Conservation (phyloP, 2,888 invertebrate species). For the Agriopis aurantiaria region DNA sequence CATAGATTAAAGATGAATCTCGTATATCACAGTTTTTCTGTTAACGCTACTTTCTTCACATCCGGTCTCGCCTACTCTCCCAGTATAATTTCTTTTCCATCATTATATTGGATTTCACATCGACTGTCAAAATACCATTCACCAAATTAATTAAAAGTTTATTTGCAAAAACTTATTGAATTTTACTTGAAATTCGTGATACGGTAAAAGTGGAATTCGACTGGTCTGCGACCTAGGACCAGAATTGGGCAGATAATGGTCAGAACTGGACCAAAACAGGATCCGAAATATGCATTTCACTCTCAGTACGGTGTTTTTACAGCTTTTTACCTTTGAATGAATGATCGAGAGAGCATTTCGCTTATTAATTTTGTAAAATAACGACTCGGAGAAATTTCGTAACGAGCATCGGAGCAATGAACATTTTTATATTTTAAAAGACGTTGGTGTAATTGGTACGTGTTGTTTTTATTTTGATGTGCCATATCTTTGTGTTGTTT, state of each 20-base stretch:
- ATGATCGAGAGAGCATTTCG: constrained; percentile 24
- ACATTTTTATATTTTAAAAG: constrained; percentile 19
- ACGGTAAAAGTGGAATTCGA: constrained; percentile 55
- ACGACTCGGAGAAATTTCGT: constrained; percentile 41
- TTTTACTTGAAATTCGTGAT: constrained; percentile 22
- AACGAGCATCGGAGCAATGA: constrained; percentile 39
- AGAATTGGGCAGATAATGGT: constrained; percentile 52
- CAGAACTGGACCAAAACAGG: constrained; percentile 44
- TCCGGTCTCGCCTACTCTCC: constrained; percentile 11
- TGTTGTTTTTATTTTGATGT: constrained; percentile 26
- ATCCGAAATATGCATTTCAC: constrained; percentile 57
- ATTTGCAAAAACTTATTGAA: constrained; percentile 25
- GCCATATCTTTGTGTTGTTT: constrained; percentile 18
- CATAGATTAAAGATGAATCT: not conserved
- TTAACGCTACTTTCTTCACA: not conserved
- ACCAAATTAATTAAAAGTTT: constrained; percentile 25
- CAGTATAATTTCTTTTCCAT: constrained; percentile 15
- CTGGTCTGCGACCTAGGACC: constrained; percentile 54
- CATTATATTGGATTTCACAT: constrained; percentile 22
- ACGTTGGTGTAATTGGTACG: constrained; percentile 17
- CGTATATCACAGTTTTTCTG: not conserved
- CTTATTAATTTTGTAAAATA: constrained; percentile 39
- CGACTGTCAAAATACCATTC: constrained; percentile 25
- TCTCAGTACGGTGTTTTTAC: constrained; percentile 55
- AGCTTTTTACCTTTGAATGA: constrained; percentile 36